phyloP scores from a whole-genome alignment of 2,797 vertebrate species.

The Oreonectes daqikongensis region DNA sequence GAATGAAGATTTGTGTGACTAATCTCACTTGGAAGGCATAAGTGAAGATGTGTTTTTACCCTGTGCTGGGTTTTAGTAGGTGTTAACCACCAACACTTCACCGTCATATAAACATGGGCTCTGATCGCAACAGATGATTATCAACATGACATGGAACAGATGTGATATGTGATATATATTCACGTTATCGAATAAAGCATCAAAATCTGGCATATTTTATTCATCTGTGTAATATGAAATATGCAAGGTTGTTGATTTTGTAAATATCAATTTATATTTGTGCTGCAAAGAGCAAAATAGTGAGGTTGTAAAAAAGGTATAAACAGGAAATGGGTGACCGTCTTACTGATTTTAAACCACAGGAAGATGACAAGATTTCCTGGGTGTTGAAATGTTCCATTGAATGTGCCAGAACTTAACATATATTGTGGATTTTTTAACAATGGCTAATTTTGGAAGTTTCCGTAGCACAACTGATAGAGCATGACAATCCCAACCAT shows the following conservation, averaged over 20 bases:
- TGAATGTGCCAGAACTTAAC: background rate
- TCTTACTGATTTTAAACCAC: conserved; percentile 2
- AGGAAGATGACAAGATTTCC: conserved; percentile 4
- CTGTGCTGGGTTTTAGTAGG: background rate
- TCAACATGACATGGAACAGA: background rate
- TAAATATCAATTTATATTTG: background rate
- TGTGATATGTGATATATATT: background rate
- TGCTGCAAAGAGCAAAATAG: background rate
- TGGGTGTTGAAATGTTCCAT: background rate
- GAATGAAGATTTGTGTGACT: background rate
- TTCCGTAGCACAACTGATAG: too few relatives aligned
- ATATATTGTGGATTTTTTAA: too few relatives aligned
- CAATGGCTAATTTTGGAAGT: too few relatives aligned
- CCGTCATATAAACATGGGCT: background rate
- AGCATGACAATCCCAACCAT: too few relatives aligned
- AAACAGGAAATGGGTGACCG: conserved; percentile 4
- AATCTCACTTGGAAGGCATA: too few relatives aligned
- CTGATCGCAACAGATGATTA: background rate
- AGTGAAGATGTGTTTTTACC: too few relatives aligned
- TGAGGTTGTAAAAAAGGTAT: background rate
- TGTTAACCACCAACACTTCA: conserved; percentile 7
- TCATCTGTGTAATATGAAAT: background rate
- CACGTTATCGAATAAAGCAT: too few relatives aligned
- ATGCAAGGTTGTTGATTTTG: background rate
- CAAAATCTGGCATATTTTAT: background rate